Conservation (phyloP, 2,888 invertebrate species). For the Eurytoma californica region DNA sequence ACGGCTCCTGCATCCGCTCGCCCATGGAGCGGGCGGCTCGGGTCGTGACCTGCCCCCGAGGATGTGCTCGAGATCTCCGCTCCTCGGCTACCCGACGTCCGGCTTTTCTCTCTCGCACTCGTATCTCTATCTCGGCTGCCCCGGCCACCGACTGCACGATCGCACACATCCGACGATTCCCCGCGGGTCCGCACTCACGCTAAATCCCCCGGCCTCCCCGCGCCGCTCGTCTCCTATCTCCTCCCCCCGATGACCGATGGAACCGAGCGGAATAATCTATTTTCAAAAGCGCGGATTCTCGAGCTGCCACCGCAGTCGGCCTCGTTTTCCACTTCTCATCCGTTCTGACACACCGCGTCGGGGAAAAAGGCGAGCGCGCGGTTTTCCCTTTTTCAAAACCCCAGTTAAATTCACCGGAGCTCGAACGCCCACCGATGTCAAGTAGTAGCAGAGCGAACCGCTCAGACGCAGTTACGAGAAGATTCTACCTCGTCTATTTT, state of each 20-base stretch:
- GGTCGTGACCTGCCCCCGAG: conserved; percentile 66
- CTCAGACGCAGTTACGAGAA: too few relatives aligned
- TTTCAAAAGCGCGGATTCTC: conserved; percentile 17
- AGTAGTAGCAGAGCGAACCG: too few relatives aligned
- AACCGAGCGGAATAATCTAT: conserved; percentile 37
- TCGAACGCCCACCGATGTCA: too few relatives aligned
- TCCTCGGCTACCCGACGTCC: conserved; percentile 43
- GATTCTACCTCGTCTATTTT: too few relatives aligned
- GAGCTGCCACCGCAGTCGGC: too few relatives aligned
- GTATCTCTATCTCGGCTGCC: conserved; percentile 44
- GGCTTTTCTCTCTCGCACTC: conserved; percentile 51
- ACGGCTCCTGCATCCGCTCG: conserved; percentile 65
- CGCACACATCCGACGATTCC: conserved; percentile 36
- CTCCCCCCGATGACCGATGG: conserved; percentile 16
- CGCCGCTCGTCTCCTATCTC: background rate
- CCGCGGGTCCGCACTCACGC: conserved; percentile 8
- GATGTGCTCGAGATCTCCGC: conserved; percentile 48
- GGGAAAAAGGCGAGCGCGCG: too few relatives aligned
- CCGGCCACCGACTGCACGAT: conserved; percentile 38
- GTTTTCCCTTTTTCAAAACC: too few relatives aligned
- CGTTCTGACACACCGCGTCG: too few relatives aligned
- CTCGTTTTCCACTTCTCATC: too few relatives aligned
- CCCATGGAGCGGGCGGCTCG: conserved; percentile 64
- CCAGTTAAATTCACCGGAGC: too few relatives aligned
- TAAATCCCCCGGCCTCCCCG: background rate